These are phyloP conservation scores for Chaunax sp. DNA, from an alignment of 2,797 vertebrate species.

Conservation along the genomic window DNA sequence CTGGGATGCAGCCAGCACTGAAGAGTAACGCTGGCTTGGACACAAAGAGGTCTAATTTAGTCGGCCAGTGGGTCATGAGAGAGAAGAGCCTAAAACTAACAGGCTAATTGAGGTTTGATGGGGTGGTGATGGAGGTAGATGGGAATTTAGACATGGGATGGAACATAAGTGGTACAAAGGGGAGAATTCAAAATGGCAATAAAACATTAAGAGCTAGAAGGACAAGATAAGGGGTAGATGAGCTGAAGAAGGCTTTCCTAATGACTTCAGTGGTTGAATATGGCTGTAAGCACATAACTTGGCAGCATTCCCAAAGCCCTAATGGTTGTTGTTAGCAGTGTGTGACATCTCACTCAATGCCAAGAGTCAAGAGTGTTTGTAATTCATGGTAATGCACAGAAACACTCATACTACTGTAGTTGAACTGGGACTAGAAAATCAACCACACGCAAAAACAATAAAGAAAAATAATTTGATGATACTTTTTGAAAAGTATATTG, in stretches of 20 bases:
- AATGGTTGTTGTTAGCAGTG: constrained; percentile 26
- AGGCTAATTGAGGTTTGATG: constrained; percentile 73
- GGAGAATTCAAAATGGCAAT: constrained; percentile 37
- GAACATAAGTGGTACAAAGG: constrained; percentile 32
- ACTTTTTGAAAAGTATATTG: neutral
- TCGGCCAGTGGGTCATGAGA: constrained; percentile 52
- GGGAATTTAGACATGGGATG: constrained; percentile 31
- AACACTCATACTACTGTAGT: neutral
- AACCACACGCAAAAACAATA: neutral
- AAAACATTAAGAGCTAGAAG: constrained; percentile 49
- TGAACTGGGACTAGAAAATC: neutral
- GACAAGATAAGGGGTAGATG: constrained; percentile 28
- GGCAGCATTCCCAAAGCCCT: constrained; percentile 49
- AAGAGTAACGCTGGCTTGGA: constrained; percentile 54
- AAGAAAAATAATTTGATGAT: neutral
- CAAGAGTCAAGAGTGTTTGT: constrained; percentile 3
- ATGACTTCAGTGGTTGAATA: constrained; percentile 43
- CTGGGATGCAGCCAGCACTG: constrained; percentile 55
- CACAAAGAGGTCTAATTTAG: constrained; percentile 61
- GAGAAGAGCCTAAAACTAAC: constrained; percentile 49
- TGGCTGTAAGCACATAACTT: constrained; percentile 39
- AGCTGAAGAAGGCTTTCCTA: constrained; percentile 42
- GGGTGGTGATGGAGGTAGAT: constrained; percentile 41
- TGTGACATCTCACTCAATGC: constrained; percentile 5
- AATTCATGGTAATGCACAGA: constrained; percentile 7